A percentile compares a stretch with the other conserved stretches of the same genome.
phyloP scores from a whole-genome alignment of 2,797 vertebrate genomes.

The Liparis tanakae region DNA sequence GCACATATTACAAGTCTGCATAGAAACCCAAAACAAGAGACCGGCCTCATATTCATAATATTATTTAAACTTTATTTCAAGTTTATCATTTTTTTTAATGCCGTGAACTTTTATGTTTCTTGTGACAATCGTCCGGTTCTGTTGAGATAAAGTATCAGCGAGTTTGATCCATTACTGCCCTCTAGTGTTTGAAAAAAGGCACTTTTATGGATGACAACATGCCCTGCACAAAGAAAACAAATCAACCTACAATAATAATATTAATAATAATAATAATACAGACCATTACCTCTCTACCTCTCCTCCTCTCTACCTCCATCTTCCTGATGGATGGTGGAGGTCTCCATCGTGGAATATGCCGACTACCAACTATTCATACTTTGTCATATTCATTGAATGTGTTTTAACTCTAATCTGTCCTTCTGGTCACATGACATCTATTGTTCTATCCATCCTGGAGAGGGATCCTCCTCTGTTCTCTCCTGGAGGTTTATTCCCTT shows the following conservation, averaged over 20 bases:
- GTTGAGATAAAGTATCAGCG: not conserved
- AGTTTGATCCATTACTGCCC: slow-evolving; percentile 57
- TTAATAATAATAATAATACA: no score
- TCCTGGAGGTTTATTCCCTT: no score
- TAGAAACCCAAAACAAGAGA: not conserved
- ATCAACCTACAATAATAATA: not conserved
- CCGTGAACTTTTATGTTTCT: not conserved
- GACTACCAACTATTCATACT: no score
- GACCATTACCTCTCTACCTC: not conserved
- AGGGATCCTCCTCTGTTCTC: no score
- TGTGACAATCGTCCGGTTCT: not conserved
- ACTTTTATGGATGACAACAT: slow-evolving; percentile 21
- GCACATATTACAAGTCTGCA: not conserved
- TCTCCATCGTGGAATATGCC: no score
- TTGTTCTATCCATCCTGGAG: no score
- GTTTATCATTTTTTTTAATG: not conserved
- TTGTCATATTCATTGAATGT: no score
- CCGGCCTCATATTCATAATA: not conserved
- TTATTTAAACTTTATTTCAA: not conserved
- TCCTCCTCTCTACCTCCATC: no score
- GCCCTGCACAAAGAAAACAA: not conserved
- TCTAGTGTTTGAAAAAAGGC: slow-evolving; percentile 65
- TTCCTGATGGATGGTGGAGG: no score
- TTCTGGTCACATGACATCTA: no score
- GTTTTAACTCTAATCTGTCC: no score